phyloP scores from a whole-genome alignment of 2,888 invertebrate species.

The Falcaria lacertinaria region DNA sequence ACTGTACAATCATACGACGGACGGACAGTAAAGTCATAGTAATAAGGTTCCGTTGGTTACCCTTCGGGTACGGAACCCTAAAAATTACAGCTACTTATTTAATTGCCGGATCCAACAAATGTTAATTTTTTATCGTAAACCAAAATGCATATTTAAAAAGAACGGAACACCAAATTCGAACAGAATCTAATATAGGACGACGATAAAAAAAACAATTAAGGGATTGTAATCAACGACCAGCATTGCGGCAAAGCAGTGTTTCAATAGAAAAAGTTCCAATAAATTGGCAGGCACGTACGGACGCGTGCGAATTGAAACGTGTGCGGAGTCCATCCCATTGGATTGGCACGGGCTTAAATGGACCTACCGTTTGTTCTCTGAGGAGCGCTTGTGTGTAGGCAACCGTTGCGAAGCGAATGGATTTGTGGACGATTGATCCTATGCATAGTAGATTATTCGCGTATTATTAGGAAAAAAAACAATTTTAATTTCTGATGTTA shows the following conservation, averaged over 20 bases:
- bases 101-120: too few species aligned
- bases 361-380: conserved; percentile 12
- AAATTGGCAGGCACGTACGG: conserved; percentile 30
- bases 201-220: conserved; percentile 9
- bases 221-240: conserved; percentile 17
- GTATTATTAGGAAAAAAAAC: too few species aligned
- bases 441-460: too few species aligned
- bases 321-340: conserved; percentile 22
- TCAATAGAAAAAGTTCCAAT: conserved; percentile 52
- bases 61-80: too few species aligned
- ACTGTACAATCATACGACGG: too few species aligned
- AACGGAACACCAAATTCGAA: neutral
- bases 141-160: neutral
- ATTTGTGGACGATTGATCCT: neutral
- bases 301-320: conserved; percentile 35
- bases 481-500: too few species aligned
- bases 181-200: neutral
- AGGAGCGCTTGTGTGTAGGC: conserved; percentile 1
- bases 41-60: too few species aligned
- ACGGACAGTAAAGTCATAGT: too few species aligned
- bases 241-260: conserved; percentile 22
- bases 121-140: too few species aligned
- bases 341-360: conserved; percentile 21
- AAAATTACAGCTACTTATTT: too few species aligned
- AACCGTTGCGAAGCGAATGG: neutral